Percentiles rank a stretch among this genome's conserved stretches.
Conservation (phyloP, 2,888 invertebrate species). For the Luperina nickerlii region DNA sequence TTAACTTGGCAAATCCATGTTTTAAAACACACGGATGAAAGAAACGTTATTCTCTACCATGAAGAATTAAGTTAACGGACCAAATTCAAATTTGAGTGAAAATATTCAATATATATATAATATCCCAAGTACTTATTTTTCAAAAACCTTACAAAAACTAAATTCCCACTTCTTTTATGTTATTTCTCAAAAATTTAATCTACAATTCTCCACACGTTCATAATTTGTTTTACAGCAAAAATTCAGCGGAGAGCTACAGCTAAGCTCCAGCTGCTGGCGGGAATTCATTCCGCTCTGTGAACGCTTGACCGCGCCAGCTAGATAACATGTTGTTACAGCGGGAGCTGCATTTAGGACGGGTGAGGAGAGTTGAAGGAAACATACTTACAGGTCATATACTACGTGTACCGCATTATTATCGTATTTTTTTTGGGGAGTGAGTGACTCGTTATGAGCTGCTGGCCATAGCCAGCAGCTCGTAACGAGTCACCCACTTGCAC, state of each 20-base stretch:
- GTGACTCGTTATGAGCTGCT: background rate
- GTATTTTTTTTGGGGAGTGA: background rate
- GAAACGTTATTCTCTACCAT: background rate
- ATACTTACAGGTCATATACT: background rate
- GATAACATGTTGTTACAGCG: slow-evolving; percentile 84
- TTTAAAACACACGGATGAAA: background rate
- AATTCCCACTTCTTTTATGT: too few relatives aligned
- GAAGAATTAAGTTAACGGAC: too few relatives aligned
- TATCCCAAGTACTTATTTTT: background rate
- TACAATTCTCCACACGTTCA: slow-evolving; percentile 11
- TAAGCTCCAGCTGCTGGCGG: slow-evolving; percentile 67
- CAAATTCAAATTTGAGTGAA: background rate
- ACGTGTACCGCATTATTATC: background rate
- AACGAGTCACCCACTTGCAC: too few relatives aligned
- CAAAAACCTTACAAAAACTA: background rate
- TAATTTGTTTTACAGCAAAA: slow-evolving; percentile 33
- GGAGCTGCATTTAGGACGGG: slow-evolving; percentile 65
- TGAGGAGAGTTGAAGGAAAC: background rate
- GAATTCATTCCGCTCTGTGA: slow-evolving; percentile 78
- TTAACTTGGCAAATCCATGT: too few relatives aligned
- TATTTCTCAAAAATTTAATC: slow-evolving; percentile 17
- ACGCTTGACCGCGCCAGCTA: slow-evolving; percentile 80
- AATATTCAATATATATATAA: background rate
- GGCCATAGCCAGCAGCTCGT: too few relatives aligned
- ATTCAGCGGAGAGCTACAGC: slow-evolving; percentile 29